Base-by-base conservation (phyloP, 1,140 invertebrate species). In the Apis laboriosa region DNA sequence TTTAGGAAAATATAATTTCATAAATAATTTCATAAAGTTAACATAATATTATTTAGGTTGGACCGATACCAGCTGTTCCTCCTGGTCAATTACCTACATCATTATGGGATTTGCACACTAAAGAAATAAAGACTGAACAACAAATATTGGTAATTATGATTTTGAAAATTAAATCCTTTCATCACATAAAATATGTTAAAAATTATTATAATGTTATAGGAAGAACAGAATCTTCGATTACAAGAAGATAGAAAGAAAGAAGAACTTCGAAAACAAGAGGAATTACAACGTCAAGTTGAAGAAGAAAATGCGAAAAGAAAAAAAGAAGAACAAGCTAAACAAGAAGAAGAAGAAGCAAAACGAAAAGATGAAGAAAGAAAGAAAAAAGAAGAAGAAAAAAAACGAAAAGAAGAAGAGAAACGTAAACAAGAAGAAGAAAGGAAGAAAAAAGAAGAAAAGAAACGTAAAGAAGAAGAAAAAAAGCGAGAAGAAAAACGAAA, bases 111-210 rank as follows among this genome's bases (percentile, higher is more conserved):
- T 81, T 94, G 76, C 92, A 94, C 77, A 83, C 90, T 83, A 94
- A 93, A 82, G 94, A 94, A 84, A 95, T 95, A 87, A 95, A 95
- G 91, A 95, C 94, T 85, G 95, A 95, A 85, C 93, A 95, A 77
- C 94, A 95, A 89, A 94, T 95, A 89, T 84, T 95, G 88, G 94
- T 94, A 88, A 91, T 85, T 86, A 55, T 0, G 12, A 49, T 74
- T 34, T 15, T 9, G 15, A 13, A 34, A 21, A 60, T 34, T 58
- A 15, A n/a, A 68, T 68, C 0, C 0, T 0, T 55, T 51, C 4
- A 21, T 49, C 28, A 17, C 19, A 53, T 15, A 70, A 21, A 67
- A 61, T 24, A 43, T 17, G 43, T 51, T 64, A 56, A 49, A 68
- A 60, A 9, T 34, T 43, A 19, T 63, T 34, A 68, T 78, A 53